phyloP scores from a whole-genome alignment of 2,888 invertebrate species.

The Hedychridium roseum region DNA sequence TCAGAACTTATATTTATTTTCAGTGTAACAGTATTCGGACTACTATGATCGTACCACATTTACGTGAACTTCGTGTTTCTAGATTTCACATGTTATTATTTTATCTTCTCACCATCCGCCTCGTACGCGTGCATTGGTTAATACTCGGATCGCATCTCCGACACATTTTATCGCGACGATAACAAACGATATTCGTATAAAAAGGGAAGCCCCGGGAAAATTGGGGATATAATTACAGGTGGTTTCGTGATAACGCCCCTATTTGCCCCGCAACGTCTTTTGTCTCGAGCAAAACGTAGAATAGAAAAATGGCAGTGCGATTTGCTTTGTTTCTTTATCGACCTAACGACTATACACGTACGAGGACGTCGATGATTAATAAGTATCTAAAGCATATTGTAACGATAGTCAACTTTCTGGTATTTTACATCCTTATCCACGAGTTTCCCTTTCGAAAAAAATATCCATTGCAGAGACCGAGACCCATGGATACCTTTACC shows the following conservation, averaged over 20 bases:
- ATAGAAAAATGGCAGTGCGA: constrained; percentile 54
- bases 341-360: too few species aligned
- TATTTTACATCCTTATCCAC: too few species aligned
- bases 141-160: constrained; percentile 6
- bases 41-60: too few species aligned
- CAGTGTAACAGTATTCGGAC: too few species aligned
- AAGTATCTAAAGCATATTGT: too few species aligned
- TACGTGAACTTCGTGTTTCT: too few species aligned
- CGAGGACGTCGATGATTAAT: constrained; percentile 23
- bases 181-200: constrained; percentile 42
- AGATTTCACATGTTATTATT: not conserved
- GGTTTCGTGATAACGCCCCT: constrained; percentile 13
- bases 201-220: constrained; percentile 47
- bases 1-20: too few species aligned
- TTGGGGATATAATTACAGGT: constrained; percentile 10
- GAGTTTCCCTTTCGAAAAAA: too few species aligned
- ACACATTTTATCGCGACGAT: constrained; percentile 27
- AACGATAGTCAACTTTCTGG: too few species aligned
- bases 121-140: not conserved
- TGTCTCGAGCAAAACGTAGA: constrained; percentile 35
- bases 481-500: too few species aligned
- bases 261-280: constrained; percentile 5
- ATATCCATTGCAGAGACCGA: too few species aligned
- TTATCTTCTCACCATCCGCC: constrained; percentile 1
- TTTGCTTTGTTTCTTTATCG: constrained; percentile 16